Evolutionary conservation across 2,797 vertebrate species (phyloP).

Genomic region (Valencia hispanica): DNA sequence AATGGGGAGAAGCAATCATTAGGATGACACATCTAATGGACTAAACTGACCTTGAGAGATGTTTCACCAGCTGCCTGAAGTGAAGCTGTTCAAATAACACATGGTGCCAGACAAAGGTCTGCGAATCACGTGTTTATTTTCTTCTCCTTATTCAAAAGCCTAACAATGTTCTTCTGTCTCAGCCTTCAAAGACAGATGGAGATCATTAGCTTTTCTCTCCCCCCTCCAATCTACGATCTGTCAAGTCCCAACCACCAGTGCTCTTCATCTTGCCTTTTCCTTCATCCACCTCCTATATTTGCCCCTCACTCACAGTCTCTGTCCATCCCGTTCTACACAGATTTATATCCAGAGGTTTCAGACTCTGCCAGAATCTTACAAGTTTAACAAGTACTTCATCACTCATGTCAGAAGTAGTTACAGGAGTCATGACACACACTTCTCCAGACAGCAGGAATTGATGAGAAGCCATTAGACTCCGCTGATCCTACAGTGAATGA

Average conservation of each 20-base stretch:
- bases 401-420: slow-evolving; percentile 77
- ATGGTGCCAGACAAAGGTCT: slow-evolving; percentile 58
- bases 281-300: slow-evolving; percentile 40
- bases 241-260: slow-evolving; percentile 53
- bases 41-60: slow-evolving; percentile 43
- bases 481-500: slow-evolving; percentile 58
- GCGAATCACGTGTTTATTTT: slow-evolving; percentile 67
- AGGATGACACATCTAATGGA: slow-evolving; percentile 43
- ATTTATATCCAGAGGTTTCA: slow-evolving; percentile 75
- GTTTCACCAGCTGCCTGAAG: slow-evolving; percentile 56
- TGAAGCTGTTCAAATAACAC: slow-evolving; percentile 50
- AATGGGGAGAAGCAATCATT: slow-evolving; percentile 50
- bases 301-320: slow-evolving; percentile 50
- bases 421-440: slow-evolving; percentile 76
- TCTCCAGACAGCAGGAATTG: slow-evolving; percentile 69
- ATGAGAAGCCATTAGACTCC: slow-evolving; percentile 70
- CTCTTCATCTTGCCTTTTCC: slow-evolving; percentile 49
- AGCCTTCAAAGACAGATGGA: slow-evolving; percentile 74
- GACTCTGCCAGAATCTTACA: slow-evolving; percentile 67
- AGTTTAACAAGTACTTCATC: slow-evolving; percentile 78
- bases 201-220: slow-evolving; percentile 69
- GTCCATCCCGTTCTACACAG: slow-evolving; percentile 60
- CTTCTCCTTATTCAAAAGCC: slow-evolving; percentile 64
- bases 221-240: slow-evolving; percentile 36
- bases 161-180: slow-evolving; percentile 60